Evolutionary conservation across 2,888 invertebrate genomes (phyloP), one percentile per base, ranked within the genome.

Genomic region (Cephus sareptanus): DNA sequence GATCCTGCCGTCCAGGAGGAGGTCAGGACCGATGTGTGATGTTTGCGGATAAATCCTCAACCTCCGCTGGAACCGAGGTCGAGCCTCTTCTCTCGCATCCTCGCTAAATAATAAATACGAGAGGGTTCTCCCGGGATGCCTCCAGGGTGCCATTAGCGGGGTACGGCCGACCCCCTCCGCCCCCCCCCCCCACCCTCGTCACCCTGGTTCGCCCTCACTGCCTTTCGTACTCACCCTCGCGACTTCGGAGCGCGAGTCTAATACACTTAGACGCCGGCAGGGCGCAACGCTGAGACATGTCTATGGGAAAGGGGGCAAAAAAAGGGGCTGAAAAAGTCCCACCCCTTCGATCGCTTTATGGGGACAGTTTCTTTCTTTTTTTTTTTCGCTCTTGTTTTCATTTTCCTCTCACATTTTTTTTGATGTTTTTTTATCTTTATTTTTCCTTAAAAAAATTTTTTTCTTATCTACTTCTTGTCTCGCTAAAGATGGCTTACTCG

Each of bases 71-170:
- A 37, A 56, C 31, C 77, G 34, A 33, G 74, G 74, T 34, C 74
- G 33, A 34, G 74, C 31, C 74, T 74, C 74, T 75, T 73, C 76
- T 76, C 74, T 79, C 77, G 85, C 79, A 82, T 81, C 81, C 83
- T 83, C 84, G 87, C 88, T 91, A 91, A 91, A 91, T 91, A 91
- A 91, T 91, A 91, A 91, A 91, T 91, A 90, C 87, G 89, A 87
- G 89, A 87, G 89, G 89, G 89, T 89, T 90, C 86, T 86, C 85
- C 85, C 86, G 88, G 88, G 87, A 90, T 90, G 88, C 89, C 91
- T 90, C 91, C 86, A 89, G 91, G 90, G 91, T 91, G 88, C 90
- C 90, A 91, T 91, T 91, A 91, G 89, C 88, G 88, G 90, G 91
- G 90, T 88, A 90, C 89, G 89, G 87, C 81, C 73, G 77, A 77